Conservation (phyloP, 1,140 invertebrate species). For the Meteorus sp. region DNA sequence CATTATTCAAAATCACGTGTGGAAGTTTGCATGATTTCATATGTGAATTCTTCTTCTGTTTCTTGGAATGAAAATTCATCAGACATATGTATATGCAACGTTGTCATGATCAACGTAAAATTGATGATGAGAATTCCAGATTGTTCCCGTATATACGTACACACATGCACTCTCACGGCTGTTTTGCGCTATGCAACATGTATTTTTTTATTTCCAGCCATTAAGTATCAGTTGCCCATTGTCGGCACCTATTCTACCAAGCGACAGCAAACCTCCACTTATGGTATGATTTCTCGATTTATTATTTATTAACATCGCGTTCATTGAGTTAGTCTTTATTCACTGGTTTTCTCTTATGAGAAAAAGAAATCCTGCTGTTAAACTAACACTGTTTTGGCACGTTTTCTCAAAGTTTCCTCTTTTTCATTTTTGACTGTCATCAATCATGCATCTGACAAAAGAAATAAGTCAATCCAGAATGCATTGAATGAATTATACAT, state of each 20-base stretch:
- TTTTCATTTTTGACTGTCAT: too few relatives aligned
- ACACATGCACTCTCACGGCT: neutral
- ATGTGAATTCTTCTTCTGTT: too few relatives aligned
- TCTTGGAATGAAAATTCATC: too few relatives aligned
- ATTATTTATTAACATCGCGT: conserved; percentile 10
- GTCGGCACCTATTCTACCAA: conserved; percentile 62
- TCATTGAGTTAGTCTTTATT: too few relatives aligned
- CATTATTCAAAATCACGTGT: neutral
- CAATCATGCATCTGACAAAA: neutral
- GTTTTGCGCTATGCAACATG: conserved; percentile 26
- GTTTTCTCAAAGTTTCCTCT: neutral
- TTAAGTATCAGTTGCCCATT: conserved; percentile 62
- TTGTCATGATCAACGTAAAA: too few relatives aligned
- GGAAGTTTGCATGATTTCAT: too few relatives aligned
- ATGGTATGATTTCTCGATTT: conserved; percentile 58
- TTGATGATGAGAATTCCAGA: too few relatives aligned
- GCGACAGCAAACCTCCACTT: conserved; percentile 62
- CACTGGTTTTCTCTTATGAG: too few relatives aligned
- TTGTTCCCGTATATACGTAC: too few relatives aligned
- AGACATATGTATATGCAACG: too few relatives aligned
- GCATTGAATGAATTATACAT: too few relatives aligned
- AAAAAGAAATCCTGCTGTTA: conserved; percentile 26
- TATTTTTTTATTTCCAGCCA: conserved; percentile 51
- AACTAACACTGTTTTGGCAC: neutral
- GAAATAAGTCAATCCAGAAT: too few relatives aligned